Evolutionary conservation across 2,888 invertebrate species (phyloP), one percentile per base, ranked within the genome.

Genomic region (Geotrupes spiniger): DNA sequence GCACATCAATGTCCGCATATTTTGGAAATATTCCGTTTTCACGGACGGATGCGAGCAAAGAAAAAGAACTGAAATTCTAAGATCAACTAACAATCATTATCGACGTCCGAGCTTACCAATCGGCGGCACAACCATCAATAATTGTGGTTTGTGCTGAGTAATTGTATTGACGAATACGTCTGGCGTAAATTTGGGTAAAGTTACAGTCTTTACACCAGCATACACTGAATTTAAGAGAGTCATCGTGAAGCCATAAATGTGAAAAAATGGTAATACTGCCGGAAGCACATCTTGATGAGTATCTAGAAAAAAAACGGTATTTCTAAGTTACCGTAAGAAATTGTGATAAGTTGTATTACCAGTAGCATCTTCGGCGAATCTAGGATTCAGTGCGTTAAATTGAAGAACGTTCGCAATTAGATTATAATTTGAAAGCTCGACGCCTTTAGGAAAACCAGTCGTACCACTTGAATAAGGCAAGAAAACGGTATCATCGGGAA

Each of bases 381-480:
- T 4, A 11, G 17, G 11, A 3, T 53, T 14, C 6, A 42, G 31
- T 5, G 37, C 39, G n/a, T 3, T 17, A 9, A 51, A n/a, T 42
- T 73, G 76, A n/a, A 61, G 63, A 3, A 77, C 69, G 58, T 83
- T 82, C 0, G 79, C 68, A 15, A 80, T 58, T 1, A 83, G 53
- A 69, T 81, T 82, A 25, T 63, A 71, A 66, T 86, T 82, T 0
- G 82, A 78, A 1, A 88, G 73, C 60, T 81, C 77, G 0, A 89
- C 88, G 2, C 87, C 88, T 74, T 89, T 89, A 0, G 89, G 85
- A 41, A 86, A 53, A 0, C 93, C 93, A 0, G 92, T 92, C 0
- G 93, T 93, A 1, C 89, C 89, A 67, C 91, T 91, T 1, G 91
- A 92, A 70, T 87, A 92, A 0, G 90, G 91, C 62, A 92, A 73